These are phyloP conservation scores for Cladopsammia gracilis DNA, from an alignment of 64 coral and sea anemone species.

Conservation along the genomic window DNA sequence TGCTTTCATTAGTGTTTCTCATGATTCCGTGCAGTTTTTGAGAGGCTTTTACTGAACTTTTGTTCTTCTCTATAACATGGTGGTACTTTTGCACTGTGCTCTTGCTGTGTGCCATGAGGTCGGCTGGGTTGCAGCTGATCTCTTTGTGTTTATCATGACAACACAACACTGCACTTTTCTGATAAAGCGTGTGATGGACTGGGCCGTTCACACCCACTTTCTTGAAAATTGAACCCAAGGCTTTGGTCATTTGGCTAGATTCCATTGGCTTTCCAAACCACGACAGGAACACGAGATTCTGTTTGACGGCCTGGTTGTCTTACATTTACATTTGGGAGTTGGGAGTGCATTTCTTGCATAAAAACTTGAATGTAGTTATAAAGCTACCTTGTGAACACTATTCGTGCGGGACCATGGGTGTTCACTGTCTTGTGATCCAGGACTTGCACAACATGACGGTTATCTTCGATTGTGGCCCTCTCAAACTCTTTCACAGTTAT, in stretches of 20 bases:
- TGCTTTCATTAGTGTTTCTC: slow-evolving; percentile 35
- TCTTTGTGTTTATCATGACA: slow-evolving; percentile 42
- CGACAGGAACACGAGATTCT: slow-evolving; percentile 19
- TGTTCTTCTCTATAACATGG: slow-evolving; percentile 59
- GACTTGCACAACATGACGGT: too few species aligned
- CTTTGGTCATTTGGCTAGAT: slow-evolving; percentile 67
- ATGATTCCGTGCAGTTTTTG: slow-evolving; percentile 72
- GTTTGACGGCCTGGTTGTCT: neutral
- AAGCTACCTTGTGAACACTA: slow-evolving; percentile 61
- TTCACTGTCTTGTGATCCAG: slow-evolving; percentile 4
- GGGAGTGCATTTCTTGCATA: slow-evolving; percentile 22
- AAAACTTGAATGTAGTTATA: slow-evolving; percentile 75
- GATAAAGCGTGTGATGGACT: slow-evolving; percentile 63
- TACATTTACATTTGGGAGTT: neutral
- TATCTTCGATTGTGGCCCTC: too few species aligned
- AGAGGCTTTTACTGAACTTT: slow-evolving; percentile 12
- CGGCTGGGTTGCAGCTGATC: slow-evolving; percentile 42
- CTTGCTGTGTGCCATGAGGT: slow-evolving; percentile 62
- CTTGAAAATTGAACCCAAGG: slow-evolving; percentile 55
- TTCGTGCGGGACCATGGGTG: slow-evolving; percentile 71
- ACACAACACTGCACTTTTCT: slow-evolving; percentile 62
- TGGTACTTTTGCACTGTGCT: slow-evolving; percentile 72
- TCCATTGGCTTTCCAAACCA: slow-evolving; percentile 64
- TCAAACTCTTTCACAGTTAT: too few species aligned
- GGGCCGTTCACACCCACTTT: slow-evolving; percentile 49